Conservation (phyloP, 1,140 invertebrate genomes). For the Caenorhabditis elegans region DNA sequence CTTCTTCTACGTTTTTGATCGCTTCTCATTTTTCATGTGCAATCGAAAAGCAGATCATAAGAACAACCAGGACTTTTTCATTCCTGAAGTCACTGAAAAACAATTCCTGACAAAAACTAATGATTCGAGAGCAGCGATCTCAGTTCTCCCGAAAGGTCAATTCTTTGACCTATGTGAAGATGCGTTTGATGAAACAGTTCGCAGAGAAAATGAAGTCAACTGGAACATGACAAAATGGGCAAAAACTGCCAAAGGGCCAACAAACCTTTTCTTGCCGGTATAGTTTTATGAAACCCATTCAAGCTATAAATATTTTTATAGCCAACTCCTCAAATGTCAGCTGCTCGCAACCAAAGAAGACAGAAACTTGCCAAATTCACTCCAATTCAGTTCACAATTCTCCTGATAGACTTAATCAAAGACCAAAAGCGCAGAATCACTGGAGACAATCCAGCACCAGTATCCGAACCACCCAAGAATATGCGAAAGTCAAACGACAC, state of each 20-base stretch:
- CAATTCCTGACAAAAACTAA: neutral
- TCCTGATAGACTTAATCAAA: neutral
- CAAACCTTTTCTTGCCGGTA: slow-evolving; percentile 8
- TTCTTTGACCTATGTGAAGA: slow-evolving; percentile 10
- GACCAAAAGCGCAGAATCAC: slow-evolving; percentile 7
- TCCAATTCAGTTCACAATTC: slow-evolving; percentile 18
- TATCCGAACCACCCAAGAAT: neutral
- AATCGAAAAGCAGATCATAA: slow-evolving; percentile 3
- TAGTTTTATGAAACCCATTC: neutral
- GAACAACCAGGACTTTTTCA: slow-evolving; percentile 13
- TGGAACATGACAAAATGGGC: slow-evolving; percentile 21
- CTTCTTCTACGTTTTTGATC: slow-evolving; percentile 1
- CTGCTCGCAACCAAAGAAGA: slow-evolving; percentile 16
- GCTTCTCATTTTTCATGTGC: slow-evolving; percentile 7
- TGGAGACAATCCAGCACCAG: neutral
- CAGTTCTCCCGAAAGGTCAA: neutral
- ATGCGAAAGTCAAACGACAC: neutral
- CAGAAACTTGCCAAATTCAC: slow-evolving; percentile 26
- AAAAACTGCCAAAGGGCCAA: slow-evolving; percentile 14
- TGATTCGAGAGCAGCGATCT: neutral
- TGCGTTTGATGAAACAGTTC: slow-evolving; percentile 1
- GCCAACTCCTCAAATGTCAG: neutral
- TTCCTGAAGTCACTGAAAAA: slow-evolving; percentile 2
- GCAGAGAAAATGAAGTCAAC: neutral
- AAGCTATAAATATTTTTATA: neutral